Base-by-base conservation (phyloP, 2,113 vertebrate genomes). In the Eolophus roseicapilla region DNA sequence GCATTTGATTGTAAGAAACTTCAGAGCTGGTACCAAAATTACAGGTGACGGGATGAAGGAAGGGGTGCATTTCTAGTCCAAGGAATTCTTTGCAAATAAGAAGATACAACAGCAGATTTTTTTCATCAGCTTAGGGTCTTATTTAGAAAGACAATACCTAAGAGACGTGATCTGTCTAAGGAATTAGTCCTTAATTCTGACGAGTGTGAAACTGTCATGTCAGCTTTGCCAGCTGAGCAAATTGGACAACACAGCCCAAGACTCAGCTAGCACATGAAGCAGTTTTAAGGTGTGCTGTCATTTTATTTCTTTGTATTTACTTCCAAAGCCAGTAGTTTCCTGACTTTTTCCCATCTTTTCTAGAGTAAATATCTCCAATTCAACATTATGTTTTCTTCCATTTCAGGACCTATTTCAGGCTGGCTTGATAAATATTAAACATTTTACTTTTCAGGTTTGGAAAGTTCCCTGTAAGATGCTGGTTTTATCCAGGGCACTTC, bases 171-270 rank as follows among this genome's bases (percentile, higher is more conserved):
- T 90, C 68, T 96, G 82, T 75, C 79, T 80, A 67, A 96, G 76
- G 64, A 95, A 90, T 92, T 90, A 77, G n/a, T 21, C 21, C 41
- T 41, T 93, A 77, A 90, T 92, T 86, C 94, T 93, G 82, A 90
- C 19, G 46, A 88, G 21, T 83, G n/a, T 92, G 88, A 80, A 92
- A 69, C 83, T 95, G 90, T 95, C 88, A 79, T 27, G 82, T 95
- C 79, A 93, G 53, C 63, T 97, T 92, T 94, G 86, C 75, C 76
- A 94, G 71, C 6, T 92, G 94, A 95, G 41, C 76, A 92, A 85
- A 90, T 80, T 3, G 5, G 84, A 49, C 52, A 88, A 37, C 49
- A 28, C 35, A 76, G 59, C 71, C 53, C 15, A 53, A 78, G 59
- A 59, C 37, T 80, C 49, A 77, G 49, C 7, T 67, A 85, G 46